These are phyloP conservation scores for Drosophila subobscura DNA, from an alignment of 1,140 invertebrate species.

Conservation along the genomic window DNA sequence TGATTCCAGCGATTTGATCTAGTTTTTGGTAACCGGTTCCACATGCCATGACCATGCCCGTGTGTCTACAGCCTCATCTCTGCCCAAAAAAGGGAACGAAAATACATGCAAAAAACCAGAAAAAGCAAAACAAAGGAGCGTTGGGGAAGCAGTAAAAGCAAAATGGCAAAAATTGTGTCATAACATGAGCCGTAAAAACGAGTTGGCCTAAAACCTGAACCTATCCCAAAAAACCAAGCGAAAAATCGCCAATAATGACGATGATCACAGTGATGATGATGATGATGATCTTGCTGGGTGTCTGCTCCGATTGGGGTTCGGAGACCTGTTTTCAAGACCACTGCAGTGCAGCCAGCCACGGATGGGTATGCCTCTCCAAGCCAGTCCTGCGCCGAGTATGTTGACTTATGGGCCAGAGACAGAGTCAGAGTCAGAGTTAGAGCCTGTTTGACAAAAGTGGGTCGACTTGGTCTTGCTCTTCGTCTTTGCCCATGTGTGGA, in stretches of 20 bases:
- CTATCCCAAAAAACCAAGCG: slow-evolving; percentile 62
- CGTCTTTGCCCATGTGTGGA: slow-evolving; percentile 4
- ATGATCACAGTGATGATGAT: slow-evolving; percentile 30
- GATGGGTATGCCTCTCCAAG: slow-evolving; percentile 46
- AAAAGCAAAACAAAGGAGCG: slow-evolving; percentile 13
- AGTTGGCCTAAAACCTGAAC: slow-evolving; percentile 70
- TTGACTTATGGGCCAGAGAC: slow-evolving; percentile 62
- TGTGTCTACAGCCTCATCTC: slow-evolving; percentile 2
- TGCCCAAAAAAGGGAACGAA: slow-evolving; percentile 44
- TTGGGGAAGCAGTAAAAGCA: slow-evolving; percentile 35
- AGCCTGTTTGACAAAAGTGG: slow-evolving; percentile 75
- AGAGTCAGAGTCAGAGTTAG: slow-evolving; percentile 31
- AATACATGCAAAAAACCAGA: slow-evolving; percentile 26
- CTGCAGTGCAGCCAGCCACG: slow-evolving; percentile 12
- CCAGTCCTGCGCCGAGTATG: slow-evolving; percentile 39
- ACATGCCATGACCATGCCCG: slow-evolving; percentile 18
- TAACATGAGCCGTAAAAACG: slow-evolving; percentile 63
- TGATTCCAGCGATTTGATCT: slow-evolving; percentile 31
- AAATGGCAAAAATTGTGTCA: slow-evolving; percentile 66
- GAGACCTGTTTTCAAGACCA: slow-evolving; percentile 59
- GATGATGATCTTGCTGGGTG: slow-evolving; percentile 23
- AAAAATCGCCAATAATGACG: slow-evolving; percentile 7
- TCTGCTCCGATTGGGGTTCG: slow-evolving; percentile 34
- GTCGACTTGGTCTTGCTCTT: slow-evolving; percentile 43
- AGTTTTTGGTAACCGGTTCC: slow-evolving; percentile 33